These are phyloP conservation scores for Castor canadensis DNA, from an alignment of 2,113 vertebrate genomes.

Conservation along the genomic window DNA sequence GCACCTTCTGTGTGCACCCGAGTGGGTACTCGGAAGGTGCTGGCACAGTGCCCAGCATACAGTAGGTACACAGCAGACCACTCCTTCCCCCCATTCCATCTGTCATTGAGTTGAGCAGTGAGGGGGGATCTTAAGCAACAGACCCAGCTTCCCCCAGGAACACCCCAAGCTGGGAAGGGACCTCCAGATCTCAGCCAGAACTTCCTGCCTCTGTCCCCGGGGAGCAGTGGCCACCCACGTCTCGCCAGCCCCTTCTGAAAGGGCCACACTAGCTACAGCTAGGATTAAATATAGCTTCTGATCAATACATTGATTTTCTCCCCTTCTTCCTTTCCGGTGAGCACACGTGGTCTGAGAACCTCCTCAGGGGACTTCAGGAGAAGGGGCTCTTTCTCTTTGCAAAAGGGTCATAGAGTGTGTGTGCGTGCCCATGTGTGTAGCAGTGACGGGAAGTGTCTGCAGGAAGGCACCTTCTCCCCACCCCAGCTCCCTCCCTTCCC, in stretches of 20 bases:
- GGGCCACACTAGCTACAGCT: constrained; percentile 60
- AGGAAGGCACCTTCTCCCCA: constrained; percentile 72
- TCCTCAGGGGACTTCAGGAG: constrained; percentile 31
- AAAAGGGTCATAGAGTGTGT: neutral
- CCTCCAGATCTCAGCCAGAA: neutral
- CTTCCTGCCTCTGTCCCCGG: constrained; percentile 48
- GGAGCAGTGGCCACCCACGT: constrained; percentile 57
- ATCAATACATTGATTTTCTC: constrained; percentile 77
- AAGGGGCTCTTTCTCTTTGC: neutral
- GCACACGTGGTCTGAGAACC: constrained; percentile 52
- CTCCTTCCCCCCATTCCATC: neutral
- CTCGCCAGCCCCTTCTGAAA: constrained; percentile 44
- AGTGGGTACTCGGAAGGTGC: neutral
- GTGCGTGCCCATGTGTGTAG: neutral
- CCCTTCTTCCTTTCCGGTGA: constrained; percentile 34
- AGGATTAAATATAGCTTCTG: constrained; percentile 69
- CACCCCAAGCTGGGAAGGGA: neutral
- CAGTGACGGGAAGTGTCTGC: constrained; percentile 1
- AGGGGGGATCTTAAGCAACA: accelerated
- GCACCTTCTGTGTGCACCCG: accelerated
- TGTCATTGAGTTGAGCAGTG: neutral
- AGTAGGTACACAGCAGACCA: neutral
- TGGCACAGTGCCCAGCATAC: neutral
- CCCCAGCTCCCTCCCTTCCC: constrained; percentile 62
- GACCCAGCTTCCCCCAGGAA: neutral